These are phyloP conservation scores for Protula sp. DNA, from an alignment of 2,888 invertebrate genomes.

Conservation along the genomic window DNA sequence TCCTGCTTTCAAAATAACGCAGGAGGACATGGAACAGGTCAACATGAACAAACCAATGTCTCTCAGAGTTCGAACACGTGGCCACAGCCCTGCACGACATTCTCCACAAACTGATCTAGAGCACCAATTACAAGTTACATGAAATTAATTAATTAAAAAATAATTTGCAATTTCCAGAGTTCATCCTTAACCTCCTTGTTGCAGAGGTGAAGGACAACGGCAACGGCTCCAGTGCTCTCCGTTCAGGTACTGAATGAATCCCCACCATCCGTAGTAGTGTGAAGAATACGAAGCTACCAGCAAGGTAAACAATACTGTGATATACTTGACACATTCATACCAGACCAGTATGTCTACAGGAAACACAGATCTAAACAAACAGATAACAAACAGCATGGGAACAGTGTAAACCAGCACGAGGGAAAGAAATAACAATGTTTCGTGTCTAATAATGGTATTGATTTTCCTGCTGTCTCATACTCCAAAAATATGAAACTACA, in stretches of 20 bases:
- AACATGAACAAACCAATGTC: slow-evolving; percentile 45
- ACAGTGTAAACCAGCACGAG: too few relatives aligned
- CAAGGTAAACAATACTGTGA: slow-evolving; percentile 36
- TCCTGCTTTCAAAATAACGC: slow-evolving; percentile 54
- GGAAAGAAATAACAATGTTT: too few relatives aligned
- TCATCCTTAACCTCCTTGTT: slow-evolving; percentile 32
- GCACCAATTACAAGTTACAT: slow-evolving; percentile 46
- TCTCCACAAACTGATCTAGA: slow-evolving; percentile 46
- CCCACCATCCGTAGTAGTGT: slow-evolving; percentile 53
- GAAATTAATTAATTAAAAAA: slow-evolving; percentile 41
- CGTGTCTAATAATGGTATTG: too few relatives aligned
- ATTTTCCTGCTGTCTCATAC: too few relatives aligned
- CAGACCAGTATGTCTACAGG: slow-evolving; percentile 29
- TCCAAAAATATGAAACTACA: too few relatives aligned
- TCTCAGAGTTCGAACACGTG: slow-evolving; percentile 39
- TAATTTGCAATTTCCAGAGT: slow-evolving; percentile 44
- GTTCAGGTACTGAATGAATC: slow-evolving; percentile 39
- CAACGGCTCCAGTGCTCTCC: slow-evolving; percentile 47
- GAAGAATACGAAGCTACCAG: slow-evolving; percentile 45
- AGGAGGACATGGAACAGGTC: slow-evolving; percentile 57
- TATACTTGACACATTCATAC: slow-evolving; percentile 46
- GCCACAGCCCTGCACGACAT: slow-evolving; percentile 38
- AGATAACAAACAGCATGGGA: too few relatives aligned
- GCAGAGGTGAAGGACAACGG: slow-evolving; percentile 41
- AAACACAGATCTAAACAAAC: not conserved